These are phyloP conservation scores for Maconellicoccus hirsutus DNA, from an alignment of 1,140 invertebrate species.

Conservation along the genomic window DNA sequence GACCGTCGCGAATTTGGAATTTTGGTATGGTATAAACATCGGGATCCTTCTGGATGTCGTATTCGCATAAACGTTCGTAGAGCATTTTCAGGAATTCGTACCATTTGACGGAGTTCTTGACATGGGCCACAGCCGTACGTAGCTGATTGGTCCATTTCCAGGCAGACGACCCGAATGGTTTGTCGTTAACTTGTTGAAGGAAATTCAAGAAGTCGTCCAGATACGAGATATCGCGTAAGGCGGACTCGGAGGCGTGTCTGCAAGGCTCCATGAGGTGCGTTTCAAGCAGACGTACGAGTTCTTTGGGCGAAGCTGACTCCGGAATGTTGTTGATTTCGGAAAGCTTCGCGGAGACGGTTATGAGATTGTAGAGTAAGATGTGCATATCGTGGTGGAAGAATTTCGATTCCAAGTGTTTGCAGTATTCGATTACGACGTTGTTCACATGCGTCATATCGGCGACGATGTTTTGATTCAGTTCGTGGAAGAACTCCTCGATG, in stretches of 20 bases:
- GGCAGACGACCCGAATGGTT: background rate
- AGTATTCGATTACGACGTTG: background rate
- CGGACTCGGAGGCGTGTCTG: background rate
- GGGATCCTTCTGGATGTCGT: background rate
- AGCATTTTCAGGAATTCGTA: background rate
- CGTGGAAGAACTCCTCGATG: background rate
- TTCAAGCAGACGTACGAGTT: background rate
- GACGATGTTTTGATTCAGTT: background rate
- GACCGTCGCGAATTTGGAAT: background rate
- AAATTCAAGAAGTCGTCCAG: background rate
- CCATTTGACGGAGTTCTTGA: slow-evolving; percentile 1
- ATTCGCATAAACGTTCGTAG: background rate
- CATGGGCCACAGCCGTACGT: background rate
- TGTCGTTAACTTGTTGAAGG: background rate
- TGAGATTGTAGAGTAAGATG: background rate
- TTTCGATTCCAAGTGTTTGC: background rate
- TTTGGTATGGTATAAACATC: background rate
- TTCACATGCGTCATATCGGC: background rate
- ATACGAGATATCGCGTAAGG: background rate
- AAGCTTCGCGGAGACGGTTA: background rate
- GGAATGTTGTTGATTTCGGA: background rate
- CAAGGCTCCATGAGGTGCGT: background rate
- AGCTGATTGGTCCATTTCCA: background rate
- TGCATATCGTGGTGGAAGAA: background rate
- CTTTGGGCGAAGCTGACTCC: background rate